phyloP scores from a whole-genome alignment of 2,113 vertebrate genomes.

The Vanacampus margaritifer region DNA sequence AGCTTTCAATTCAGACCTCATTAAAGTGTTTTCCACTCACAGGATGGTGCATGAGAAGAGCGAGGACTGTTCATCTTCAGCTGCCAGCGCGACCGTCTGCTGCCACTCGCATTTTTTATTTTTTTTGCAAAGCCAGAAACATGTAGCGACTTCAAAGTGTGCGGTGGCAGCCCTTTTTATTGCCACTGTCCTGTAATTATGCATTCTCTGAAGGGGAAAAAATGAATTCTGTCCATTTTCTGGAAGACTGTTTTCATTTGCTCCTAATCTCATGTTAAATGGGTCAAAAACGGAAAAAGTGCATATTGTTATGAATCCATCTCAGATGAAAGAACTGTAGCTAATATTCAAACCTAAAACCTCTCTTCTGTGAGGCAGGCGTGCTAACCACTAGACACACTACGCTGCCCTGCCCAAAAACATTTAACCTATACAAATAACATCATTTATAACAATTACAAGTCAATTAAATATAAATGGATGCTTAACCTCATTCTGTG shows the following conservation, averaged over 20 bases:
- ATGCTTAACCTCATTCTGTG: background rate
- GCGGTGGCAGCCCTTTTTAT: constrained; percentile 22
- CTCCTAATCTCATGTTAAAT: constrained; percentile 16
- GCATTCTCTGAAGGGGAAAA: constrained; percentile 41
- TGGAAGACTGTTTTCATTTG: constrained; percentile 32
- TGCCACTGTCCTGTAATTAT: constrained; percentile 56
- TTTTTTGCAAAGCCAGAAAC: constrained; percentile 41
- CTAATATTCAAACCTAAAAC: no score
- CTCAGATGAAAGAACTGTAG: background rate
- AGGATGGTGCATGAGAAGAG: background rate
- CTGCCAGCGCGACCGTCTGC: constrained; percentile 27
- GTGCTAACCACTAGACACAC: no score
- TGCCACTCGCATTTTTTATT: constrained; percentile 10
- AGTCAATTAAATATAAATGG: background rate
- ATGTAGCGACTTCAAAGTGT: constrained; percentile 32
- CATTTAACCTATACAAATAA: background rate
- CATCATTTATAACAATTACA: background rate
- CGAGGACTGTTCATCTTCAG: background rate
- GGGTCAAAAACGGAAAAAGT: background rate
- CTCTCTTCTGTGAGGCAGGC: no score
- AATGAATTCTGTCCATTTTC: constrained; percentile 58
- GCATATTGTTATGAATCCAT: background rate
- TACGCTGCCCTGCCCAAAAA: background rate
- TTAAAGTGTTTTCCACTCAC: constrained; percentile 14
- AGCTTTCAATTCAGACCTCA: background rate